These are phyloP conservation scores for Fregetta grallaria DNA, from an alignment of 2,113 vertebrate species.

Conservation along the genomic window DNA sequence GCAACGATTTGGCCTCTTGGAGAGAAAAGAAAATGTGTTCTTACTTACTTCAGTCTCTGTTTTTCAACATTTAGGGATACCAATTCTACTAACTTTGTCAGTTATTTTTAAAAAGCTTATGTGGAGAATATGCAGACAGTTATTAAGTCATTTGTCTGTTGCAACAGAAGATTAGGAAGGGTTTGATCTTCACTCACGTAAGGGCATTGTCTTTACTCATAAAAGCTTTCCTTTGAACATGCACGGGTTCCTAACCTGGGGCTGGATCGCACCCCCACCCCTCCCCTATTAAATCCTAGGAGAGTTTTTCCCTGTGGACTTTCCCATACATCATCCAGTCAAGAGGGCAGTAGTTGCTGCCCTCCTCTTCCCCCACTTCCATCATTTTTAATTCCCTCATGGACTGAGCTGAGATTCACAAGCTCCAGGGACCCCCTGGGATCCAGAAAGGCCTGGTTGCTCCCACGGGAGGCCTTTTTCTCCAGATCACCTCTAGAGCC, in stretches of 20 bases:
- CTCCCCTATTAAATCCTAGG: not conserved
- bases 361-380: not conserved
- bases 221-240: not conserved
- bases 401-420: not conserved
- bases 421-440: not conserved
- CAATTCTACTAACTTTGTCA: not conserved
- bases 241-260: not conserved
- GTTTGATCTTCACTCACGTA: conserved; percentile 16
- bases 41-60: not conserved
- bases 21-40: not conserved
- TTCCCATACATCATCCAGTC: not conserved
- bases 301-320: not conserved
- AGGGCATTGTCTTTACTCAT: not conserved
- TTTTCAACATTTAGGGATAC: not conserved
- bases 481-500: not conserved
- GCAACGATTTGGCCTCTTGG: not conserved
- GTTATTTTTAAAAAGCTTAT: not conserved
- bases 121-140: not conserved
- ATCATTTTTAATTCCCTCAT: not conserved
- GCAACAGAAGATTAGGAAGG: conserved; percentile 16
- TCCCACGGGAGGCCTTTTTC: not conserved
- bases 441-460: not conserved
- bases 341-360: not conserved
- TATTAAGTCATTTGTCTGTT: not conserved
- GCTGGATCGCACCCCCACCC: not conserved